These are phyloP conservation scores for Diacarnus erythraeanus DNA, from an alignment of 37 sponge, comb jelly and placozoan genomes.

Conservation along the genomic window DNA sequence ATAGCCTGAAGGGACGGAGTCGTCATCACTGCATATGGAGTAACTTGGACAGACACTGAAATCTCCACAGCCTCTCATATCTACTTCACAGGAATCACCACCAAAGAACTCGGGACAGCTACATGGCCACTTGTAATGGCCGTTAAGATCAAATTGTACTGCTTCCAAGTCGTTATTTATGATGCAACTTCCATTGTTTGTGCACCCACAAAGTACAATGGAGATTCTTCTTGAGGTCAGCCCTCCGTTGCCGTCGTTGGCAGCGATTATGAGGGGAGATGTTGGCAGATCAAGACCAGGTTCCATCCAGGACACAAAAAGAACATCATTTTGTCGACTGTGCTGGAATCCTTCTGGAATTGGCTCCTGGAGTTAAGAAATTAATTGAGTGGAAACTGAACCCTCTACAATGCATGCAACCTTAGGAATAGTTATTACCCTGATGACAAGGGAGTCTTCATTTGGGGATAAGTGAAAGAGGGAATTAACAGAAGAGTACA, in stretches of 20 bases:
- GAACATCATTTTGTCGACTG: not conserved
- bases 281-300: constrained; percentile 23
- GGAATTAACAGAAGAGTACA: no score
- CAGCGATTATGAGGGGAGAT: constrained; percentile 7
- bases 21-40: constrained; percentile 23
- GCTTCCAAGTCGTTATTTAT: not conserved
- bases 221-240: constrained; percentile 8
- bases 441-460: no score
- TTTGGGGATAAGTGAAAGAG: no score
- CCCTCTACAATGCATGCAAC: no score
- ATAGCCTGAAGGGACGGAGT: constrained; percentile 18
- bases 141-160: not conserved
- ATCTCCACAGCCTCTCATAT: constrained; percentile 29
- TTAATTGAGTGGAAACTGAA: not conserved
- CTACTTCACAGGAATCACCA: constrained; percentile 46
- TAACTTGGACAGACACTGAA: constrained; percentile 16
- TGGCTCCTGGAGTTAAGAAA: not conserved
- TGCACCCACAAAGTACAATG: constrained; percentile 46
- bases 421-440: no score
- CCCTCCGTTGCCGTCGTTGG: constrained; percentile 33
- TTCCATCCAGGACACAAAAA: not conserved
- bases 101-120: constrained; percentile 14
- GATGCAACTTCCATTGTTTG: constrained; percentile 32
- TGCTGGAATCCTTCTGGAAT: not conserved
- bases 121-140: constrained; percentile 32